Base-by-base conservation (phyloP, 2,113 vertebrate genomes). In the Eolophus roseicapilla region DNA sequence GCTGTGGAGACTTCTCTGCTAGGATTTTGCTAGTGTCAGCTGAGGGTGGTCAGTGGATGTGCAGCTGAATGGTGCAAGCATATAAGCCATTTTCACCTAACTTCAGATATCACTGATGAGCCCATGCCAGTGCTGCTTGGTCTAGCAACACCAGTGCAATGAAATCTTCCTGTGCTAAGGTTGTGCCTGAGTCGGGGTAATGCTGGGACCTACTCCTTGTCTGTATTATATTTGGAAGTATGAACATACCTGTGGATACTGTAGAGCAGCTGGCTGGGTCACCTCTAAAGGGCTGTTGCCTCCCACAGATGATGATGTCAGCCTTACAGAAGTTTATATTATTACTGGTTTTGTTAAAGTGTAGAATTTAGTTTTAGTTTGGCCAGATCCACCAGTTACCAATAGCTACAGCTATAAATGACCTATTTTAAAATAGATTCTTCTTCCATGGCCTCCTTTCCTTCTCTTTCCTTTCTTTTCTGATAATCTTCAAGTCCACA, bases 101-200 rank as follows among this genome's bases (percentile, higher is more conserved):
- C 29, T 74, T 86, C 23, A 33, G 41, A 3, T 77, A 27, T 3
- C 1, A 0, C 47, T 62, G 33, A 11, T 64, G 46, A 8, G 44
- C 31, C 55, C 0, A 0, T 37, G 33, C n/a, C 63, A 53, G 7
- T 1, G 4, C 65, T 2, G 1, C 24, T 7, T 53, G 29, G 7
- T 43, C 12, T 33, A 2, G 29, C 44, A 12, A 7, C 19, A 3
- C 55, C 1, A 1, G 16, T 55, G 29, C 50, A 74, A 69, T 4
- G 5, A 70, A 44, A 8, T 47, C 37, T 62, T 76, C 41, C 19
- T 21, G 13, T 49, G 33, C 44, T 69, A 35, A 67, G 33, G 46
- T 27, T 65, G 14, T 49, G 18, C 13, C 2, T 3, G 16, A n/a
- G 64, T 0, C 0, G 11, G 17, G 7, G 15, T 21, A 47, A 16